These are phyloP conservation scores for Copsychus sechellarum DNA, from an alignment of 2,113 vertebrate species.

Conservation along the genomic window DNA sequence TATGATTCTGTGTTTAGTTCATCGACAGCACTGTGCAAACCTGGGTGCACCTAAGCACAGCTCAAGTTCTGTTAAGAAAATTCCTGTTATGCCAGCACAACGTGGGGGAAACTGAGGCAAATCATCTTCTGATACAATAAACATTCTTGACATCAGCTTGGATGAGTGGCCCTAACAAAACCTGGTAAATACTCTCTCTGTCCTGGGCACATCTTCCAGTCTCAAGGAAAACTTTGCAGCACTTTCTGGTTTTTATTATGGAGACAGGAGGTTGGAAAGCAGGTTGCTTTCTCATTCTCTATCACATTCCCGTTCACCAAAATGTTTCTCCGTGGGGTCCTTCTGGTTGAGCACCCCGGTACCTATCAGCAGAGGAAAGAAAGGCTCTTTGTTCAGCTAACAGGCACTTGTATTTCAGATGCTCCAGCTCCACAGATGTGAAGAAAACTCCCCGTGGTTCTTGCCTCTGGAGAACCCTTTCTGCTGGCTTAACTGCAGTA, in stretches of 20 bases:
- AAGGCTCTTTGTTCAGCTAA: background rate
- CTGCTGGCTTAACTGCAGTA: background rate
- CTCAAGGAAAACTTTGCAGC: background rate
- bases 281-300: background rate
- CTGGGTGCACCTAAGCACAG: background rate
- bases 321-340: rapidly evolving
- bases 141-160: background rate
- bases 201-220: background rate
- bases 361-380: background rate
- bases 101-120: background rate
- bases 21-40: background rate
- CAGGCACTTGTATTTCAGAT: background rate
- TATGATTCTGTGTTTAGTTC: background rate
- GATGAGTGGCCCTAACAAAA: background rate
- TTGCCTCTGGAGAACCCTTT: constrained; percentile 17
- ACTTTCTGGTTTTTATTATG: background rate
- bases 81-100: background rate
- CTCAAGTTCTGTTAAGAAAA: background rate
- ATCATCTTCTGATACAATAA: background rate
- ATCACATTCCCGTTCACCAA: background rate
- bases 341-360: background rate
- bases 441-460: background rate
- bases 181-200: background rate
- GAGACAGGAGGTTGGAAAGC: background rate
- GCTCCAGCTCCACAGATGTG: constrained; percentile 23